phyloP scores from a whole-genome alignment of 2,888 invertebrate genomes.

The Venustoraphidia nigricollis region DNA sequence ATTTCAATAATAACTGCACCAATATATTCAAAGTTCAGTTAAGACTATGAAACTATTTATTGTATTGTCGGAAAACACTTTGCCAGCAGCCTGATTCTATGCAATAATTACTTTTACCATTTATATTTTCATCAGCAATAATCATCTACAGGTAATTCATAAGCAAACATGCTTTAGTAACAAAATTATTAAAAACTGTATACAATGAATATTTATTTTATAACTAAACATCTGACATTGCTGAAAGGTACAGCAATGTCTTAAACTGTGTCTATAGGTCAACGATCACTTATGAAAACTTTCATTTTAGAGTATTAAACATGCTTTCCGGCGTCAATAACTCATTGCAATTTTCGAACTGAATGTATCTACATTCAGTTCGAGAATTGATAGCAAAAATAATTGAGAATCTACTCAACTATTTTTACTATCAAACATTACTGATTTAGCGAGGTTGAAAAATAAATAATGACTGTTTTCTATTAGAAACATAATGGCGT shows the following conservation, averaged over 20 bases:
- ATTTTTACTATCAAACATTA: too few species aligned
- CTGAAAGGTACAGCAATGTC: background rate
- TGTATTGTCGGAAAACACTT: slow-evolving; percentile 31
- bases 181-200: background rate
- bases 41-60: slow-evolving; percentile 17
- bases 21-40: background rate
- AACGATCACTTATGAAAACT: too few species aligned
- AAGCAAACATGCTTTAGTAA: background rate
- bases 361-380: too few species aligned
- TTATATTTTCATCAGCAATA: background rate
- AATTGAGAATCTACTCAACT: too few species aligned
- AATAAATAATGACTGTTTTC: too few species aligned
- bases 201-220: background rate
- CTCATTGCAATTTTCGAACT: too few species aligned
- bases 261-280: too few species aligned
- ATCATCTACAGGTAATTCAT: background rate
- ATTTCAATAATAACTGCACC: background rate
- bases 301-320: too few species aligned
- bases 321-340: too few species aligned
- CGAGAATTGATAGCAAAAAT: too few species aligned
- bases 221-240: background rate
- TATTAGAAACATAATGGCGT: too few species aligned
- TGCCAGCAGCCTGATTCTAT: slow-evolving; percentile 19
- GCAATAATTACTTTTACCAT: background rate
- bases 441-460: too few species aligned